Evolutionary conservation across 1,140 invertebrate genomes (phyloP), one percentile per base, ranked within the genome.

Genomic region (Stenopsyche tienmushanensis): DNA sequence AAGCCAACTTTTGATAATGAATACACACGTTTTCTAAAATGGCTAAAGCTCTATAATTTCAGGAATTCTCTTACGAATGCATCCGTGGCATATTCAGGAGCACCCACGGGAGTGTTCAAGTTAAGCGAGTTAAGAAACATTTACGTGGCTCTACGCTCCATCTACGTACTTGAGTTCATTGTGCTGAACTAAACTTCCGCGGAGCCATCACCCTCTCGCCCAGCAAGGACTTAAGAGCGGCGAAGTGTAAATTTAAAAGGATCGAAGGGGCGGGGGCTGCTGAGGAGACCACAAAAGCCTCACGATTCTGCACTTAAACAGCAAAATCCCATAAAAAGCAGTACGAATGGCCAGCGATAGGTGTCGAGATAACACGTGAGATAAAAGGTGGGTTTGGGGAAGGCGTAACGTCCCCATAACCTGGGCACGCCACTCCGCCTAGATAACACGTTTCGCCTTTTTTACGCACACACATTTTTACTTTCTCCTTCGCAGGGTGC

Each of bases 331-430:
- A 47, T 47, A 47, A 47, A 47, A 47, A 20, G 17, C 44, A 47
- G 10, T 20, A 20, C 44, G 18, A 47, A 47, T 20, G 44, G 17
- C 10, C 44, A 47, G 18, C 10, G 44, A 47, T 47, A 47, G 44
- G 44, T 47, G 44, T 47, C 44, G 44, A 47, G 44, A 47, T 47
- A 47, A 47, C 44, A 18, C 44, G 44, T 47, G 44, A 47, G 44
- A 47, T 47, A 47, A 47, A 47, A 47, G 44, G 10, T 15, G 18
- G 18, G 8, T 15, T 5, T 47, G 18, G 44, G 3, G 44, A 9
- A 18, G 18, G 10, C 29, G 29, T 34, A 34, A 34, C 29, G 13
- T 13, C 13, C 29, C 29, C 29, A 34, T 34, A 34, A 34, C 29
- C 29, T 34, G 29, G 29, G n/a, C 34, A 39, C 34, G n/a, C 7